These are phyloP conservation scores for Salvelinus alpinus DNA, from an alignment of 2,113 vertebrate species.

Conservation along the genomic window DNA sequence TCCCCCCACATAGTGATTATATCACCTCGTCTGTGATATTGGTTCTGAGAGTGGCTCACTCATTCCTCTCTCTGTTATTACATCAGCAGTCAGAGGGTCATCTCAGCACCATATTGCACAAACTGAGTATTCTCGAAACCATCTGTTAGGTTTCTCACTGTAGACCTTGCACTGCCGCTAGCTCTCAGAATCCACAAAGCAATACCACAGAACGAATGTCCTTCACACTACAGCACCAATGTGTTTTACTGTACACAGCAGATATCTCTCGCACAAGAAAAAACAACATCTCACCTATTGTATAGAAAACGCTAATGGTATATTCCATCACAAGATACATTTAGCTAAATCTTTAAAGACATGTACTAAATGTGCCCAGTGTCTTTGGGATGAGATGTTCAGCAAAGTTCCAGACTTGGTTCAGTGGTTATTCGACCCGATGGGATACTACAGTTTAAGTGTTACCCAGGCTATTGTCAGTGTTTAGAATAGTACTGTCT, in stretches of 20 bases:
- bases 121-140: conserved; percentile 49
- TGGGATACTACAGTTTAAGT: too few species aligned
- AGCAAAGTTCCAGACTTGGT: too few species aligned
- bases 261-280: conserved; percentile 24
- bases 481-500: background rate
- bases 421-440: too few species aligned
- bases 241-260: conserved; percentile 50
- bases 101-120: conserved; percentile 55
- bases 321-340: conserved; percentile 20
- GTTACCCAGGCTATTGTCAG: too few species aligned
- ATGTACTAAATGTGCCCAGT: too few species aligned
- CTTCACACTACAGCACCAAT: conserved; percentile 44
- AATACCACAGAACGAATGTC: conserved; percentile 45
- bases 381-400: background rate
- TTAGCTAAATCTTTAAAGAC: background rate
- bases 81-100: conserved; percentile 64
- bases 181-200: conserved; percentile 38
- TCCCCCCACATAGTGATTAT: conserved; percentile 49
- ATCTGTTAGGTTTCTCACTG: conserved; percentile 61
- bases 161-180: conserved; percentile 14
- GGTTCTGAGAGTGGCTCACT: conserved; percentile 42
- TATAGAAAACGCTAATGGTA: conserved; percentile 33
- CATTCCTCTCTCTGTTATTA: conserved; percentile 61
- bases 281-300: conserved; percentile 14
- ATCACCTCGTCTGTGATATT: conserved; percentile 54